Conservation (phyloP, 2,797 vertebrate species). For the Bradypus variegatus region DNA sequence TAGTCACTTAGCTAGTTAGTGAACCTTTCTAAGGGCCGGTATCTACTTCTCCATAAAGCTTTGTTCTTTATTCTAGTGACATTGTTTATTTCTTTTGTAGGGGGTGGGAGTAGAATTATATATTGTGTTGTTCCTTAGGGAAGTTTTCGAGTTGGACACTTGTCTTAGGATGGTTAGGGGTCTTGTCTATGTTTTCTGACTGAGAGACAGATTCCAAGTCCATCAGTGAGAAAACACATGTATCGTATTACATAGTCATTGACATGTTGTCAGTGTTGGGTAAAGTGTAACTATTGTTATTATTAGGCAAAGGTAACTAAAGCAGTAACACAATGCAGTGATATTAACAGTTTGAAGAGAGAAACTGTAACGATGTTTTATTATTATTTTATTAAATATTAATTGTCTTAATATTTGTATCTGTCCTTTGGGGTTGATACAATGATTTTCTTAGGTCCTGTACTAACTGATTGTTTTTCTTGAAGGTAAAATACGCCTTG, state of each 20-base stretch:
- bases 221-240: neutral
- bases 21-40: neutral
- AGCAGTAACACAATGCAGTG: neutral
- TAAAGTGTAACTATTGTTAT: neutral
- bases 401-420: neutral
- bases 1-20: neutral
- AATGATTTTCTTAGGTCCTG: conserved; percentile 26
- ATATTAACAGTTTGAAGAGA: conserved; percentile 7
- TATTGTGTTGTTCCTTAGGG: neutral
- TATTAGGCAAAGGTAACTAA: neutral
- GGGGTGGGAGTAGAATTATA: neutral
- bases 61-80: conserved; percentile 12
- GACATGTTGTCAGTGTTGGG: neutral
- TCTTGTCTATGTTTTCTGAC: neutral
- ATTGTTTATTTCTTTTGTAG: neutral
- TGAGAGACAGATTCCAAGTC: neutral
- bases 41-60: neutral
- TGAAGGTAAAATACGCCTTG: conserved; percentile 95
- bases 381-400: too few relatives aligned
- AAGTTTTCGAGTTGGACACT: neutral
- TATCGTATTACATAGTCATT: neutral
- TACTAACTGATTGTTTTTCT: conserved; percentile 45
- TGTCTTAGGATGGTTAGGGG: conserved; percentile 7
- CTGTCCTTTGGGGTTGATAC: conserved; percentile 29
- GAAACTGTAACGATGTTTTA: neutral